Percentiles rank a stretch among this genome's conserved stretches.
Evolutionary conservation across 1,140 invertebrate genomes (phyloP).

Genomic region (Drosophila guanche): DNA sequence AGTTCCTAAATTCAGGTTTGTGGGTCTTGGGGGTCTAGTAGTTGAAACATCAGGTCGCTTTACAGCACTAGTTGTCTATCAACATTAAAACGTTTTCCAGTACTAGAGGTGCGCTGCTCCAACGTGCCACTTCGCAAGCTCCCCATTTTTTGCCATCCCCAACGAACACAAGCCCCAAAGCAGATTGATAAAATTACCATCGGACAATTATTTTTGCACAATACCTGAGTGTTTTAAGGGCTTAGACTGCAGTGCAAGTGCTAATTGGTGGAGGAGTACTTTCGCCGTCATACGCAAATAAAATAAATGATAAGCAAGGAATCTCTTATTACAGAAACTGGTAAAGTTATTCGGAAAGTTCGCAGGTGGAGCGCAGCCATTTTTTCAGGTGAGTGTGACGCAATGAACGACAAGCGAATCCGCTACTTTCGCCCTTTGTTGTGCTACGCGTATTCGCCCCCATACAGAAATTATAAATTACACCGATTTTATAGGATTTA

Average conservation of each 20-base stretch:
- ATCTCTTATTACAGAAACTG: background rate
- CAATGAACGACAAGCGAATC: background rate
- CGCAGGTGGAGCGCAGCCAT: conserved; percentile 1
- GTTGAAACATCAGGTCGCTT: too few species aligned
- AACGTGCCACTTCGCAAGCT: background rate
- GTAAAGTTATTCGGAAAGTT: conserved; percentile 1
- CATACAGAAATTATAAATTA: background rate
- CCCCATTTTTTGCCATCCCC: too few species aligned
- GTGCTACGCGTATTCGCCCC: conserved; percentile 19
- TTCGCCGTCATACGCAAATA: conserved; percentile 18
- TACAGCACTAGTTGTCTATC: too few species aligned
- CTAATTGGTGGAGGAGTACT: conserved; percentile 4
- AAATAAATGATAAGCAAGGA: conserved; percentile 33
- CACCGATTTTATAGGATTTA: too few species aligned
- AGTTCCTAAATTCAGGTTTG: too few species aligned
- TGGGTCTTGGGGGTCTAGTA: too few species aligned
- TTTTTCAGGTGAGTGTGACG: conserved; percentile 22
- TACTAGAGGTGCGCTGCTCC: background rate
- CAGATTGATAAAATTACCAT: conserved; percentile 1
- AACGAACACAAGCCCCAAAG: background rate
- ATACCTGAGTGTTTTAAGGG: conserved; percentile 4
- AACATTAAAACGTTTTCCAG: background rate
- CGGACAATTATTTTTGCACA: background rate
- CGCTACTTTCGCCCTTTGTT: conserved; percentile 21
- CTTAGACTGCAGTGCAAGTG: background rate